A percentile compares a stretch with the other conserved stretches of the same genome.
These are phyloP conservation scores for Nixonia krombeini DNA, from an alignment of 1,140 invertebrate species.

Conservation along the genomic window DNA sequence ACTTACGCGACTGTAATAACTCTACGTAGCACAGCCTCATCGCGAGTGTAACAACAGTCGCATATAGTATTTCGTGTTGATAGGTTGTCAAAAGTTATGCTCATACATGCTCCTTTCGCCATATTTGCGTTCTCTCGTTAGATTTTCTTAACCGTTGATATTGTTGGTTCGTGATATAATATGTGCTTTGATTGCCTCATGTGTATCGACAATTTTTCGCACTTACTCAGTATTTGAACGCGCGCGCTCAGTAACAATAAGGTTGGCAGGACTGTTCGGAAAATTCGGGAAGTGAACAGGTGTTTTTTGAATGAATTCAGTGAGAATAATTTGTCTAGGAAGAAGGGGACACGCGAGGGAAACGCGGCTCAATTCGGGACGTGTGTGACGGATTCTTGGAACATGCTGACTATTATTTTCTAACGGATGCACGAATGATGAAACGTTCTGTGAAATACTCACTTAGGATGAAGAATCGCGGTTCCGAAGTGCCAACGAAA, in stretches of 20 bases:
- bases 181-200: too few species aligned
- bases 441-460: neutral
- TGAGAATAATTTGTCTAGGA: slow-evolving; percentile 16
- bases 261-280: slow-evolving; percentile 75
- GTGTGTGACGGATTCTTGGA: neutral
- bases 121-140: neutral
- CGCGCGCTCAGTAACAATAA: slow-evolving; percentile 5
- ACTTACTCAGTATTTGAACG: slow-evolving; percentile 7
- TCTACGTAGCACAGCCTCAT: neutral
- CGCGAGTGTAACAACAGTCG: neutral
- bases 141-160: too few species aligned
- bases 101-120: neutral
- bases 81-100: neutral
- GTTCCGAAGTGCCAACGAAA: neutral
- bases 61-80: neutral
- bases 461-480: neutral
- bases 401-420: neutral
- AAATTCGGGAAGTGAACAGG: slow-evolving; percentile 77
- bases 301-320: slow-evolving; percentile 76
- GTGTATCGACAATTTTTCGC: neutral
- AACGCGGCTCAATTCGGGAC: neutral
- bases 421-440: neutral
- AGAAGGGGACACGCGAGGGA: slow-evolving; percentile 1
- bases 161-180: too few species aligned
- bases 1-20: slow-evolving; percentile 58